These are phyloP conservation scores for Syngnathus acus DNA, from an alignment of 2,797 vertebrate species.

Conservation along the genomic window DNA sequence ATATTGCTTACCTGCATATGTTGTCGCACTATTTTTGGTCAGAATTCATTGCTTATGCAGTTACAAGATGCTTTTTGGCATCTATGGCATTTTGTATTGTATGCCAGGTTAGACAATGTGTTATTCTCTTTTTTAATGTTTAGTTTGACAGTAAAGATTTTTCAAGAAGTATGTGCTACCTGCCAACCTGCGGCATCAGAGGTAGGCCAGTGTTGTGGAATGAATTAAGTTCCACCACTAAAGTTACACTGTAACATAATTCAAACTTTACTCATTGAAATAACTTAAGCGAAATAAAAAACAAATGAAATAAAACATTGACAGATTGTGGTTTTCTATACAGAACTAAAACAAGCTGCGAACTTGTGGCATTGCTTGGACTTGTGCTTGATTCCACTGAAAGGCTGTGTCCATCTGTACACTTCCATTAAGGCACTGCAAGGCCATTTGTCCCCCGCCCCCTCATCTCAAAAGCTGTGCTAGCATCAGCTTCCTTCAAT, in stretches of 20 bases:
- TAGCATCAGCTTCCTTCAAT: conserved; percentile 61
- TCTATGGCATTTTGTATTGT: not conserved
- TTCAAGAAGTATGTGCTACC: not conserved
- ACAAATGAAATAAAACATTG: conserved; percentile 18
- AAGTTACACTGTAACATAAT: not conserved
- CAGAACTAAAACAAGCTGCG: conserved; percentile 55
- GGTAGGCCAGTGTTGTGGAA: no score
- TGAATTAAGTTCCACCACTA: not conserved
- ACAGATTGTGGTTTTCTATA: conserved; percentile 54
- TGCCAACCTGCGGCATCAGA: not conserved
- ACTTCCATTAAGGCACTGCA: conserved; percentile 38
- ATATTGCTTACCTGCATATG: not conserved
- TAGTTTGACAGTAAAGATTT: not conserved
- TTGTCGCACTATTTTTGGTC: not conserved
- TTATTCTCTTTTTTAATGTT: not conserved
- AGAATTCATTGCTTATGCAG: no score
- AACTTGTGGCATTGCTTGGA: conserved; percentile 46
- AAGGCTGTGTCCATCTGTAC: conserved; percentile 65
- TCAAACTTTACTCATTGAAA: not conserved
- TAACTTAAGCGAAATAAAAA: not conserved
- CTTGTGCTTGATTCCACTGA: conserved; percentile 65
- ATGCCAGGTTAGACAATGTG: not conserved
- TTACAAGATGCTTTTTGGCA: not conserved
- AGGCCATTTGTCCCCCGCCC: conserved; percentile 50
- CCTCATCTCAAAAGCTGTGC: conserved; percentile 56